phyloP scores from a whole-genome alignment of 2,113 vertebrate genomes.

The Sebastes fasciatus region DNA sequence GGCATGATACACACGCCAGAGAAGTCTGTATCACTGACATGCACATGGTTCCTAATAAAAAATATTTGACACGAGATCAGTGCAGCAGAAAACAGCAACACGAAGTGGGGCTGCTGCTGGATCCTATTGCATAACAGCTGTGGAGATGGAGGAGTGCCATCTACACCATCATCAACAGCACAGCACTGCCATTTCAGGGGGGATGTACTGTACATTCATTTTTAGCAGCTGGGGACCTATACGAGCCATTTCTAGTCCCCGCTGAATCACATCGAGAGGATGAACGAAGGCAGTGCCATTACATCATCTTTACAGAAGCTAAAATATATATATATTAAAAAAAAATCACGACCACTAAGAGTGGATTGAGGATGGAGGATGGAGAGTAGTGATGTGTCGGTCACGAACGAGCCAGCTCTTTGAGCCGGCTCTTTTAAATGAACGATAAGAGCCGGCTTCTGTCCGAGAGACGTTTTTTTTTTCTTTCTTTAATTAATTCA shows the following conservation, averaged over 20 bases:
- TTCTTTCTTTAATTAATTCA: too few species aligned
- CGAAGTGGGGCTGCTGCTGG: constrained; percentile 48
- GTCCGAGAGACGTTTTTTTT: too few species aligned
- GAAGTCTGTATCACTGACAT: too few species aligned
- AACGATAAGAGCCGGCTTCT: too few species aligned
- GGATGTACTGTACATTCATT: constrained; percentile 14
- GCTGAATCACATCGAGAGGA: neutral
- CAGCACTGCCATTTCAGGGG: constrained; percentile 61
- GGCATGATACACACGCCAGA: too few species aligned
- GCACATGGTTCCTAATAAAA: too few species aligned
- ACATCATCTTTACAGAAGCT: neutral
- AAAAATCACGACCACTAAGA: neutral
- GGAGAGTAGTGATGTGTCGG: neutral
- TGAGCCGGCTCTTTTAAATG: too few species aligned
- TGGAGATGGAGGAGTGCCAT: constrained; percentile 64
- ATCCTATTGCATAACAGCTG: constrained; percentile 78
- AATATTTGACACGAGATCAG: constrained; percentile 5
- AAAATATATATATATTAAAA: neutral
- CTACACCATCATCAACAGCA: constrained; percentile 25
- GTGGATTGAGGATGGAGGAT: constrained; percentile 8
- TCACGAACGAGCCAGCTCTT: too few species aligned
- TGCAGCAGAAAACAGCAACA: constrained; percentile 42
- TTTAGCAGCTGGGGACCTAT: neutral
- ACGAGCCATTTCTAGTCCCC: neutral
- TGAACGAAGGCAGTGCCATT: fast-evolving